A percentile compares a stretch with the other conserved stretches of the same genome.
phyloP scores from a whole-genome alignment of 2,797 vertebrate species.

The Coccyzus lansbergi region DNA sequence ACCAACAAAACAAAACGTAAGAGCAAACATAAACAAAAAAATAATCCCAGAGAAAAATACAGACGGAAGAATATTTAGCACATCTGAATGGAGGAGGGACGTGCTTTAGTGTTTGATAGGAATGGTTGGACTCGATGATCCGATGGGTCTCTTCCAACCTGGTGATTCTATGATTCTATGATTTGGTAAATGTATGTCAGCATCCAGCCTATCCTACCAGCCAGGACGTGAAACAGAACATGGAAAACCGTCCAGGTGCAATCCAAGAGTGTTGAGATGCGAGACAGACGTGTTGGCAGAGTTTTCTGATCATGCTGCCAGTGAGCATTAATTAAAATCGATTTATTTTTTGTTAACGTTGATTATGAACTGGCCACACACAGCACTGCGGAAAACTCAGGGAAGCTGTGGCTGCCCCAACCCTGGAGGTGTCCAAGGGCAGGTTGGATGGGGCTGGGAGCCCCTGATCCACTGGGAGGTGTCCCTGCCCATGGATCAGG shows the following conservation, averaged over 20 bases:
- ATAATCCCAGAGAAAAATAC: not conserved
- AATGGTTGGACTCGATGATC: too few species aligned
- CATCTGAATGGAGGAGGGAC: not conserved
- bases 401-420: too few species aligned
- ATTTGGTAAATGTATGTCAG: not conserved
- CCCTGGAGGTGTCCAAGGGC: too few species aligned
- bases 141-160: too few species aligned
- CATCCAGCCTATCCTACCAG: not conserved
- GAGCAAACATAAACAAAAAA: not conserved
- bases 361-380: not conserved
- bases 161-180: too few species aligned
- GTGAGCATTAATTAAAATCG: not conserved
- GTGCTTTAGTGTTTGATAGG: too few species aligned
- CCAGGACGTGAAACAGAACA: not conserved
- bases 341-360: too few species aligned
- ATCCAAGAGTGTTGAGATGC: constrained; percentile 5
- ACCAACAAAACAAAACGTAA: not conserved
- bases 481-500: too few species aligned
- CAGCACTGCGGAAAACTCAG: not conserved
- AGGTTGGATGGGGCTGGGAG: too few species aligned
- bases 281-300: not conserved
- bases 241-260: not conserved
- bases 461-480: too few species aligned
- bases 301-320: not conserved
- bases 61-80: constrained; percentile 16